These are phyloP conservation scores for Heterodera filipjevi DNA, from an alignment of 2,888 invertebrate species.

Conservation along the genomic window DNA sequence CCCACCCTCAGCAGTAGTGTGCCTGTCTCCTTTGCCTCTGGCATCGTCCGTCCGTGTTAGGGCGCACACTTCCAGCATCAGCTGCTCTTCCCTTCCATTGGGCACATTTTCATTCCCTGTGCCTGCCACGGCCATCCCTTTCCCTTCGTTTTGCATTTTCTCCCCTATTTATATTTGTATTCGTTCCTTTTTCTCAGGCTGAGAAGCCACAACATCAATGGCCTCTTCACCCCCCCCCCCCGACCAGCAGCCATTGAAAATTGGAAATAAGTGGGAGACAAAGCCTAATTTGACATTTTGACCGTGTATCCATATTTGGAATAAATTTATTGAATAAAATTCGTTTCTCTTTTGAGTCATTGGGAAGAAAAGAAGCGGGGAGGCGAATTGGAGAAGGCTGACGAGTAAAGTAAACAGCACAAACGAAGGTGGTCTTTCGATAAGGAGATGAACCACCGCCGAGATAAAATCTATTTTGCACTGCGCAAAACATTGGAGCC, in stretches of 20 bases:
- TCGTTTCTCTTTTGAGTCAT: background rate
- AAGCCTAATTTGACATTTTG: background rate
- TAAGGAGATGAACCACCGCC: background rate
- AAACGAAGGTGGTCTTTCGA: background rate
- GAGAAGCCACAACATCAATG: background rate
- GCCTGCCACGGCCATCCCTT: conserved; percentile 6
- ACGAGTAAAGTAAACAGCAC: background rate
- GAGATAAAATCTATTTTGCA: background rate
- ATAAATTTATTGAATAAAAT: background rate
- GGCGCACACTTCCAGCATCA: conserved; percentile 6
- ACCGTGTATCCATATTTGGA: background rate
- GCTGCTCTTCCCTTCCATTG: background rate
- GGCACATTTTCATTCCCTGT: background rate
- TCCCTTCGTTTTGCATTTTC: background rate
- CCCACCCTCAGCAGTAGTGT: background rate
- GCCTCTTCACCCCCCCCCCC: background rate
- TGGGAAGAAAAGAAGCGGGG: background rate
- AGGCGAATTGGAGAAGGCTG: background rate
- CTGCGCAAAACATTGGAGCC: background rate
- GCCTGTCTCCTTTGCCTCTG: background rate
- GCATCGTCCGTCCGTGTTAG: conserved; percentile 3
- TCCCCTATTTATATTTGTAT: conserved; percentile 7
- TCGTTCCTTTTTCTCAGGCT: background rate
- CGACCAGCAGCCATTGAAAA: background rate
- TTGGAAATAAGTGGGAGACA: background rate